Percentiles rank a stretch among this genome's conserved stretches.
Evolutionary conservation across 2,797 vertebrate species (phyloP).

Genomic region (Oceanodroma leucorhoa): DNA sequence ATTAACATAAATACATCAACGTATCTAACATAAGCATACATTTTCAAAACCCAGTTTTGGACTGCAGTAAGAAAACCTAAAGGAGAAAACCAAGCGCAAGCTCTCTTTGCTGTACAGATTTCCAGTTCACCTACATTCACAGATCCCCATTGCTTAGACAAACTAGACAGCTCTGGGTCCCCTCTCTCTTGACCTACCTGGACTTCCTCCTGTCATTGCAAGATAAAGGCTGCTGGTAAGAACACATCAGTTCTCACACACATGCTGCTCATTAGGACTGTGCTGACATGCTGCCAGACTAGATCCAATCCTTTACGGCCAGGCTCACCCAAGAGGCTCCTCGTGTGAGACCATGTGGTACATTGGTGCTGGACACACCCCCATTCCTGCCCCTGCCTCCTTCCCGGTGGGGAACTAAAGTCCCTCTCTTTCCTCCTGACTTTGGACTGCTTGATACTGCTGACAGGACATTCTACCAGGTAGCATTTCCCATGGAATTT

Average conservation of each 20-base stretch:
- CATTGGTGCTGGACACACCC: neutral
- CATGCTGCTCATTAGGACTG: neutral
- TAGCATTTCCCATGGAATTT: neutral
- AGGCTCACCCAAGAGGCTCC: neutral
- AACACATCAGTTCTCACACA: rapidly evolving
- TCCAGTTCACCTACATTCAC: neutral
- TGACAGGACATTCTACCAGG: neutral
- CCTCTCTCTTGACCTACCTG: neutral
- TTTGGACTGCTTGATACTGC: neutral
- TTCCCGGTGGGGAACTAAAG: neutral
- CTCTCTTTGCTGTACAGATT: neutral
- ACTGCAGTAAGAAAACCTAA: neutral
- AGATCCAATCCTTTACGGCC: neutral
- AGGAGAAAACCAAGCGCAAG: neutral
- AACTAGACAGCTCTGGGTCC: neutral
- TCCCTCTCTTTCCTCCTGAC: neutral
- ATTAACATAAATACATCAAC: neutral
- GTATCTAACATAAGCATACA: neutral
- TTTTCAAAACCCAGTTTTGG: neutral
- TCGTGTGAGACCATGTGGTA: neutral
- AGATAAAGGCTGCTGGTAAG: neutral
- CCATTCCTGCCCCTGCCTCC: rapidly evolving
- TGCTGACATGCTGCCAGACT: neutral
- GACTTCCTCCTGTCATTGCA: neutral
- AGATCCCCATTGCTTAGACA: neutral